Conservation (phyloP, 1,140 invertebrate species). For the Diprion similis region DNA sequence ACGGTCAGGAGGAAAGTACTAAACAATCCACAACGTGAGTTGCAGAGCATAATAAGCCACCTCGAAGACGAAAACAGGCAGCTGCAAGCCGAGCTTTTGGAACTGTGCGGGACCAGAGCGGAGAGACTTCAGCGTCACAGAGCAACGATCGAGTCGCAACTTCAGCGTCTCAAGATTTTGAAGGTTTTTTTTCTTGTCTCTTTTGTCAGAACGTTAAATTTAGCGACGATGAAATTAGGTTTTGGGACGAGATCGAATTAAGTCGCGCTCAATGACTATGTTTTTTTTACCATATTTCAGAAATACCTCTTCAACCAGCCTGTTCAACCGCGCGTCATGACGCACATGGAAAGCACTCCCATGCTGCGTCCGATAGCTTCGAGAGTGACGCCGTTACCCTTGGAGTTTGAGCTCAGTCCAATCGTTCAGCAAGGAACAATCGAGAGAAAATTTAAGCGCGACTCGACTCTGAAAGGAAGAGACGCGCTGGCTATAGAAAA, state of each 20-base stretch:
- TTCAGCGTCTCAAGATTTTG: conserved; percentile 60
- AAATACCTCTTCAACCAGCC: conserved; percentile 53
- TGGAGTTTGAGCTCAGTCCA: conserved; percentile 59
- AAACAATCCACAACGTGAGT: conserved; percentile 59
- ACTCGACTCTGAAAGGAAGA: background rate
- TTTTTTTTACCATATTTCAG: conserved; percentile 31
- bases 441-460: conserved; percentile 31
- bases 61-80: conserved; percentile 64
- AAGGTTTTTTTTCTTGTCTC: conserved; percentile 46
- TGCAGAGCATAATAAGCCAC: conserved; percentile 64
- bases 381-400: conserved; percentile 46
- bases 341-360: conserved; percentile 56
- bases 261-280: background rate
- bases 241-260: background rate
- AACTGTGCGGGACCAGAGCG: conserved; percentile 51
- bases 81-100: conserved; percentile 51
- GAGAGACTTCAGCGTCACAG: conserved; percentile 56
- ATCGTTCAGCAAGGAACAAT: conserved; percentile 47
- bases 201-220: conserved; percentile 3
- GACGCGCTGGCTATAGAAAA: background rate
- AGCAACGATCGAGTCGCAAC: conserved; percentile 58
- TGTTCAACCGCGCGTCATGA: conserved; percentile 37
- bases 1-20: conserved; percentile 50
- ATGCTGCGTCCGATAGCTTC: conserved; percentile 49
- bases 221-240: background rate